Evolutionary conservation across 2,888 invertebrate genomes (phyloP).

Genomic region (Caenorhabditis virilis): DNA sequence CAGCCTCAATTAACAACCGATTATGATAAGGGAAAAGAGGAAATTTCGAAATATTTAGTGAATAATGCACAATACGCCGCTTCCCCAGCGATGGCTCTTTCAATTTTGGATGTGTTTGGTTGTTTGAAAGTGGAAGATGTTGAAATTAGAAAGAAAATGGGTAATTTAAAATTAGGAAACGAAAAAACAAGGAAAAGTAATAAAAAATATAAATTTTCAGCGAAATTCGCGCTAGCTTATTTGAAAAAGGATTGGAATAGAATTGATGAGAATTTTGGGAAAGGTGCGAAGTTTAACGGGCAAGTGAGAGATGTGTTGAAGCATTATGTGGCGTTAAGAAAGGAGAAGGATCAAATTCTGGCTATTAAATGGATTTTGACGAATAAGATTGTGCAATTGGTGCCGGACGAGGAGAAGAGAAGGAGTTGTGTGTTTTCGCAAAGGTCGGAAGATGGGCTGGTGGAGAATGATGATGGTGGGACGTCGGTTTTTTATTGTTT

Average conservation of each 20-base stretch:
- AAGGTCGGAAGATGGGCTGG: slow-evolving; percentile 21
- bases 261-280: slow-evolving; percentile 14
- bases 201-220: slow-evolving; percentile 18
- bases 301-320: slow-evolving; percentile 18
- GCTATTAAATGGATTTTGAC: slow-evolving; percentile 44
- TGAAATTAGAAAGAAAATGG: slow-evolving; percentile 13
- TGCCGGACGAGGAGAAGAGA: slow-evolving; percentile 38
- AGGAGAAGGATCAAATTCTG: slow-evolving; percentile 24
- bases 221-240: slow-evolving; percentile 37
- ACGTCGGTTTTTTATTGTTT: slow-evolving; percentile 22
- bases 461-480: slow-evolving; percentile 23
- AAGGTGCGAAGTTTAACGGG: slow-evolving; percentile 13
- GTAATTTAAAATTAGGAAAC: slow-evolving; percentile 4
- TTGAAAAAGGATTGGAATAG: slow-evolving; percentile 35
- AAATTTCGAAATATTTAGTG: slow-evolving; percentile 11
- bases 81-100: slow-evolving; percentile 9
- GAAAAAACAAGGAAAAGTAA: neutral
- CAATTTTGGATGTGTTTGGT: slow-evolving; percentile 27
- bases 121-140: slow-evolving; percentile 14
- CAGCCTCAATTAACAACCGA: too few relatives aligned
- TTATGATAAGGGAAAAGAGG: slow-evolving; percentile 8
- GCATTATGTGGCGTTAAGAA: slow-evolving; percentile 32
- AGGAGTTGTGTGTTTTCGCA: slow-evolving; percentile 19
- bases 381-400: slow-evolving; percentile 43
- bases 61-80: slow-evolving; percentile 18